Evolutionary conservation across 2,113 vertebrate genomes (phyloP).

Genomic region (Dicrurus megarhynchus): DNA sequence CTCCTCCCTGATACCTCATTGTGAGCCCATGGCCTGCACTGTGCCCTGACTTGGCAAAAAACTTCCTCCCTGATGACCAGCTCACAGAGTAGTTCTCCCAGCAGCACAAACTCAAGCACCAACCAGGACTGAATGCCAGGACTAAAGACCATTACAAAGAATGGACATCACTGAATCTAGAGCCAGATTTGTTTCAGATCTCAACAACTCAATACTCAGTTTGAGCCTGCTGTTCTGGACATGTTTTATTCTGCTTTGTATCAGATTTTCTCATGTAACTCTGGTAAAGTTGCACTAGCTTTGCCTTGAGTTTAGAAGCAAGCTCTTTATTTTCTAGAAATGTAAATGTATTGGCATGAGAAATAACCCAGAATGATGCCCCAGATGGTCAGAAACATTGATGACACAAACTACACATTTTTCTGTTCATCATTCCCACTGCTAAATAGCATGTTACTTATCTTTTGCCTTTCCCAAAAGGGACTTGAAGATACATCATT

Average conservation of each 20-base stretch:
- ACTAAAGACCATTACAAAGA: background rate
- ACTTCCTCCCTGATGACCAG: background rate
- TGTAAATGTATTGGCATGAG: constrained; percentile 33
- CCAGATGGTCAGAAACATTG: constrained; percentile 50
- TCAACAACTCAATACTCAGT: background rate
- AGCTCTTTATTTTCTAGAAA: constrained; percentile 6
- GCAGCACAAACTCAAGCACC: background rate
- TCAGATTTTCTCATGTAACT: background rate
- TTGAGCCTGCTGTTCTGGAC: background rate
- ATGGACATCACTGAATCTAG: background rate
- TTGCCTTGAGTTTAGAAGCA: background rate
- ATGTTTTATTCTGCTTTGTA: background rate
- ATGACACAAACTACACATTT: constrained; percentile 38
- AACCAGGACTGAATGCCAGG: background rate
- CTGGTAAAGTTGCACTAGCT: background rate
- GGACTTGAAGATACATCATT: background rate
- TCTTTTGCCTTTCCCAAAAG: constrained; percentile 35
- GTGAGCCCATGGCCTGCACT: background rate
- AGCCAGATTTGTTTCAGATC: background rate
- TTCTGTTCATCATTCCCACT: background rate
- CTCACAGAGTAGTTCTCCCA: background rate
- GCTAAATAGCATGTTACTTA: constrained; percentile 7
- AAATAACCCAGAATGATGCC: constrained; percentile 37
- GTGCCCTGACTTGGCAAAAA: background rate
- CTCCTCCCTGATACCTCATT: background rate